Percentiles rank a stretch among this genome's conserved stretches.
These are phyloP conservation scores for Eulemur macaco DNA, from an alignment of 2,113 vertebrate species.

Conservation along the genomic window DNA sequence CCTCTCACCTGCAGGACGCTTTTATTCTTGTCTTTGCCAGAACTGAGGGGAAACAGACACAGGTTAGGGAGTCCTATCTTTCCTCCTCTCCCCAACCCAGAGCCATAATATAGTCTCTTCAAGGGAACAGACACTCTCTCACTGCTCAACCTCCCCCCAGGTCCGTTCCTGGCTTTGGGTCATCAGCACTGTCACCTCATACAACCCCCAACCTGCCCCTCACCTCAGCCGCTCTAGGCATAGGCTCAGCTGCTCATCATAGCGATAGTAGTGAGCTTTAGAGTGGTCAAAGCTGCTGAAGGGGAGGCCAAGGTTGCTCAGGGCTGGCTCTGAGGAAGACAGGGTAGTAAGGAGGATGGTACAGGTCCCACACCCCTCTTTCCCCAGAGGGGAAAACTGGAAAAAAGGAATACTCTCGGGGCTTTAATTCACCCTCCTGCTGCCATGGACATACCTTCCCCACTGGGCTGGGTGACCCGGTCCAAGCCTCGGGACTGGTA, in stretches of 20 bases:
- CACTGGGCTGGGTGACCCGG: slow-evolving; percentile 91
- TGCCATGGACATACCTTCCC: slow-evolving; percentile 86
- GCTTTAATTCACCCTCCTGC: neutral
- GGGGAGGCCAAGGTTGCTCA: slow-evolving; percentile 91
- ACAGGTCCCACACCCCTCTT: neutral
- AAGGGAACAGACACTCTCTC: neutral
- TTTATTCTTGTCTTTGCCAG: slow-evolving; percentile 95
- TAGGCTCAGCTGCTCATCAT: slow-evolving; percentile 96
- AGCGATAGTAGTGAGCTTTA: slow-evolving; percentile 97
- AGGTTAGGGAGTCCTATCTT: slow-evolving; percentile 30
- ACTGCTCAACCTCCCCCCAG: neutral
- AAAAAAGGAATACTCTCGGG: neutral
- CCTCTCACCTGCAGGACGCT: slow-evolving; percentile 91
- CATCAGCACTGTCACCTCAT: neutral
- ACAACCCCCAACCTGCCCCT: slow-evolving; percentile 47
- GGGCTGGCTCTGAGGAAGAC: slow-evolving; percentile 86
- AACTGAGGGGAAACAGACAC: slow-evolving; percentile 81
- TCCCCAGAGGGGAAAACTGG: neutral
- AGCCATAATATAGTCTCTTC: neutral
- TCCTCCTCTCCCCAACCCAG: neutral
- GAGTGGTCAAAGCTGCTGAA: slow-evolving; percentile 96
- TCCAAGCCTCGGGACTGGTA: slow-evolving; percentile 97
- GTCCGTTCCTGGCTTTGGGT: neutral
- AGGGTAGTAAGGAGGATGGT: neutral
- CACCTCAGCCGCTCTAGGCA: slow-evolving; percentile 96